phyloP scores from a whole-genome alignment of 2,797 vertebrate species.

The Neostethus bicornis region DNA sequence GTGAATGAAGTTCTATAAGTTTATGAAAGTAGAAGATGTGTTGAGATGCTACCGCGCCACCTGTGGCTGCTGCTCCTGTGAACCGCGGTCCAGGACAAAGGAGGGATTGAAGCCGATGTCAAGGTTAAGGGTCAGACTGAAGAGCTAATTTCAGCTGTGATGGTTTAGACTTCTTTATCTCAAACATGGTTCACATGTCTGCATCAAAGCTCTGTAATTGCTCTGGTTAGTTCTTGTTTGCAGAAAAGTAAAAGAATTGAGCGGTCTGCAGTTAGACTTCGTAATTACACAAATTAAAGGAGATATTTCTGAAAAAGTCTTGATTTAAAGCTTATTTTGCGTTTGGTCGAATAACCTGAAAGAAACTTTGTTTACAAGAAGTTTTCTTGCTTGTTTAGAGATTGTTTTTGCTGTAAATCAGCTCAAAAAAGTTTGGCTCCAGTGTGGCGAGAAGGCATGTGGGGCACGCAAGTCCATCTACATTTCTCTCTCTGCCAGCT shows the following conservation, averaged over 20 bases:
- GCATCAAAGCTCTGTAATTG: slow-evolving; percentile 19
- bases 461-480: slow-evolving; percentile 55
- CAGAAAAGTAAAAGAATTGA: slow-evolving; percentile 7
- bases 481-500: slow-evolving; percentile 72
- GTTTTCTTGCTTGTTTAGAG: slow-evolving; percentile 54
- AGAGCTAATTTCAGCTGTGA: slow-evolving; percentile 33
- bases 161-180: slow-evolving; percentile 21
- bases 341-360: slow-evolving; percentile 45
- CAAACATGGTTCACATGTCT: slow-evolving; percentile 27
- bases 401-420: slow-evolving; percentile 68
- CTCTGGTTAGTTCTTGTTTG: slow-evolving; percentile 20
- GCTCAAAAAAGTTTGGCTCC: slow-evolving; percentile 60
- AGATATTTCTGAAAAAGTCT: slow-evolving; percentile 16
- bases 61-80: slow-evolving; percentile 38
- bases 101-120: slow-evolving; percentile 45
- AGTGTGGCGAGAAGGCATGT: slow-evolving; percentile 56
- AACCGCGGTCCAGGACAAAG: slow-evolving; percentile 42
- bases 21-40: slow-evolving; percentile 27
- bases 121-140: slow-evolving; percentile 40
- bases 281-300: slow-evolving; percentile 19
- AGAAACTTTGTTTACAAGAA: slow-evolving; percentile 63
- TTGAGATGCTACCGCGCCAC: slow-evolving; percentile 41
- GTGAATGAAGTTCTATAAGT: slow-evolving; percentile 26
- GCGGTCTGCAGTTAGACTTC: slow-evolving; percentile 10
- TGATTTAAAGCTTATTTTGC: slow-evolving; percentile 13